These are phyloP conservation scores for Thunnus thynnus DNA, from an alignment of 2,113 vertebrate species.

Conservation along the genomic window DNA sequence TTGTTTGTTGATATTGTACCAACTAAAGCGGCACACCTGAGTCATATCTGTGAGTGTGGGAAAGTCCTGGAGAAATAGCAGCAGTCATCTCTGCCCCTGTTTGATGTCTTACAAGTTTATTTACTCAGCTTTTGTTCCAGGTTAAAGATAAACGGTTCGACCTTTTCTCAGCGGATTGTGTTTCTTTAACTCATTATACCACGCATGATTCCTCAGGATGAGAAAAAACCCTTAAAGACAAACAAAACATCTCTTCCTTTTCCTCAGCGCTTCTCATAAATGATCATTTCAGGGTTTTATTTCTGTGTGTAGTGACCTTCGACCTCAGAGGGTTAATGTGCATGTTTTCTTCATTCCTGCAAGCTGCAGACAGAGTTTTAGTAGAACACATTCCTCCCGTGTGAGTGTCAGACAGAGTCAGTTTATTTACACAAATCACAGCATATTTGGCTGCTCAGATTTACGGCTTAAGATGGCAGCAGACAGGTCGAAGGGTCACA, in stretches of 20 bases:
- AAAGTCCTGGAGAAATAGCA: slow-evolving; percentile 8
- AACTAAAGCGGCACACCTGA: not conserved
- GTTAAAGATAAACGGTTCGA: not conserved
- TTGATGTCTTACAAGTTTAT: slow-evolving; percentile 25
- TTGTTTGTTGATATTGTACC: not conserved
- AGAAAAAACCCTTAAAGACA: not conserved
- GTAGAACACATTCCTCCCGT: slow-evolving; percentile 31
- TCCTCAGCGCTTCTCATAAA: not conserved
- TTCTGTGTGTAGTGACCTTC: not conserved
- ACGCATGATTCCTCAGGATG: not conserved
- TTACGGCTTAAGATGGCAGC: slow-evolving; percentile 10
- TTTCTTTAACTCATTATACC: not conserved
- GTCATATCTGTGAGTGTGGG: slow-evolving; percentile 3
- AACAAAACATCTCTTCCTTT: not conserved
- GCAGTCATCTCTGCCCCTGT: not conserved
- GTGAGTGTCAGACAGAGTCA: not conserved
- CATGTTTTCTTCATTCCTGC: not conserved
- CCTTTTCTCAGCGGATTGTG: slow-evolving; percentile 13
- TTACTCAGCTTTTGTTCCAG: slow-evolving; percentile 36
- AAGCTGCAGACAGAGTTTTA: not conserved
- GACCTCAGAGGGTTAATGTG: not conserved
- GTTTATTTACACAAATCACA: slow-evolving; percentile 39
- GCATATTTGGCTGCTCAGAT: slow-evolving; percentile 11
- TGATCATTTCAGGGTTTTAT: not conserved
- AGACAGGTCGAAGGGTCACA: not conserved